Conservation (phyloP, 2,113 vertebrate species). For the Paramisgurnus dabryanus region DNA sequence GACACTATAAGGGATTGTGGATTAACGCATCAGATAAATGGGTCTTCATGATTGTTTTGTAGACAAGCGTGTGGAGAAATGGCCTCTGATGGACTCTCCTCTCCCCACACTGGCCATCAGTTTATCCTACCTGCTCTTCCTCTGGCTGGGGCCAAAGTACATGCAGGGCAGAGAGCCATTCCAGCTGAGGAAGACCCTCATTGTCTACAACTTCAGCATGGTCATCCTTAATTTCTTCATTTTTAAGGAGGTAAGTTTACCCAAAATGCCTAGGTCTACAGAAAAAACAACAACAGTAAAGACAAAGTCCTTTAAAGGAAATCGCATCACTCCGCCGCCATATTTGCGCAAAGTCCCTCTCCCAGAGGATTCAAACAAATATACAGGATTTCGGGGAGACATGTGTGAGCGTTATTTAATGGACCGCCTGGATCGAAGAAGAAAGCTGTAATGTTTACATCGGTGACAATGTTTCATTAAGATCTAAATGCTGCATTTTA, state of each 20-base stretch:
- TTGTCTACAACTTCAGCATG: constrained; percentile 98
- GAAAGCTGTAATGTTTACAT: no score
- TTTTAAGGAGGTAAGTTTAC: constrained; percentile 90
- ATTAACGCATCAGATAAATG: neutral
- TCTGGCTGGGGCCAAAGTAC: constrained; percentile 97
- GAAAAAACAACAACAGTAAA: no score
- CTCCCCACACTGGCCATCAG: constrained; percentile 92
- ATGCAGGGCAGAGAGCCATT: constrained; percentile 95
- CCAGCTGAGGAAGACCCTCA: constrained; percentile 92
- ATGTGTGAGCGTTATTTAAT: no score
- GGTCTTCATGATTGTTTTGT: constrained; percentile 39
- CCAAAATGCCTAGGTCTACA: neutral
- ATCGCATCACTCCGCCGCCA: no score
- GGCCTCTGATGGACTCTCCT: constrained; percentile 95
- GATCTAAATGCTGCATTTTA: no score
- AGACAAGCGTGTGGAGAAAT: constrained; percentile 98
- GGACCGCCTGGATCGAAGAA: no score
- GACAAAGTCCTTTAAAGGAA: no score
- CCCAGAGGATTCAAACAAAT: no score
- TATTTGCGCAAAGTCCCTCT: no score
- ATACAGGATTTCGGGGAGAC: no score
- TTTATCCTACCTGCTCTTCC: constrained; percentile 91
- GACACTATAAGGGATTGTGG: neutral
- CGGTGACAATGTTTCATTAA: no score
- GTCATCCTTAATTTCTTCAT: constrained; percentile 98